Conservation (phyloP, 2,797 vertebrate species). For the Coregonus sp. region DNA sequence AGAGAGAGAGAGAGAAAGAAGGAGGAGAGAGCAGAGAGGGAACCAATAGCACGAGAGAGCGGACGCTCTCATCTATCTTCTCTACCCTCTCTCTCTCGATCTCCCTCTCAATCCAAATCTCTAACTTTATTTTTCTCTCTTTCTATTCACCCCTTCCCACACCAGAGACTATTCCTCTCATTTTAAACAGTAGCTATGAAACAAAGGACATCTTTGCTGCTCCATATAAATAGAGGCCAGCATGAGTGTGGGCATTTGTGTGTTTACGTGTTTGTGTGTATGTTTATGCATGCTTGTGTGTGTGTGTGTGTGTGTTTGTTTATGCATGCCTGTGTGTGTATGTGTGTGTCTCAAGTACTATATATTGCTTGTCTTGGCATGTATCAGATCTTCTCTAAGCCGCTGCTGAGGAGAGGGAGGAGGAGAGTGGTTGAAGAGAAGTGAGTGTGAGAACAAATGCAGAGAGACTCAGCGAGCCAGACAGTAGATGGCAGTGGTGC, state of each 20-base stretch:
- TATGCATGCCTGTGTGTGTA: not conserved
- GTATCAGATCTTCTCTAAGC: not conserved
- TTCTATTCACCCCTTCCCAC: slow-evolving; percentile 9
- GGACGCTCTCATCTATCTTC: too few species aligned
- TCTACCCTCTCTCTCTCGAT: not conserved
- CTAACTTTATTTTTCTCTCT: slow-evolving; percentile 15
- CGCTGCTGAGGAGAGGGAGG: not conserved
- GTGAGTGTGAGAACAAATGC: not conserved
- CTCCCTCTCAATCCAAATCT: slow-evolving; percentile 14
- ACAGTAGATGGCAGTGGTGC: slow-evolving; percentile 80
- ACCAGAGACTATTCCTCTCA: slow-evolving; percentile 15
- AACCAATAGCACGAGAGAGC: too few species aligned
- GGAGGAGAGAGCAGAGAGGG: too few species aligned
- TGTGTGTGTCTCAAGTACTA: not conserved
- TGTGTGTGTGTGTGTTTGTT: not conserved
- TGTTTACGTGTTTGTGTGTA: not conserved
- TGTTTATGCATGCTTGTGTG: not conserved
- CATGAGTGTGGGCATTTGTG: not conserved
- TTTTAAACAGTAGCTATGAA: slow-evolving; percentile 41
- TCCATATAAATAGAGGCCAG: not conserved
- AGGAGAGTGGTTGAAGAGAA: slow-evolving; percentile 8
- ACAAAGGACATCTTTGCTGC: slow-evolving; percentile 43
- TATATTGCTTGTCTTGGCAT: not conserved
- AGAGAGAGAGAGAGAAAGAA: too few species aligned
- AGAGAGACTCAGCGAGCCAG: slow-evolving; percentile 28